Conservation (phyloP, 2,888 invertebrate species). For the Mylabris sibirica region DNA sequence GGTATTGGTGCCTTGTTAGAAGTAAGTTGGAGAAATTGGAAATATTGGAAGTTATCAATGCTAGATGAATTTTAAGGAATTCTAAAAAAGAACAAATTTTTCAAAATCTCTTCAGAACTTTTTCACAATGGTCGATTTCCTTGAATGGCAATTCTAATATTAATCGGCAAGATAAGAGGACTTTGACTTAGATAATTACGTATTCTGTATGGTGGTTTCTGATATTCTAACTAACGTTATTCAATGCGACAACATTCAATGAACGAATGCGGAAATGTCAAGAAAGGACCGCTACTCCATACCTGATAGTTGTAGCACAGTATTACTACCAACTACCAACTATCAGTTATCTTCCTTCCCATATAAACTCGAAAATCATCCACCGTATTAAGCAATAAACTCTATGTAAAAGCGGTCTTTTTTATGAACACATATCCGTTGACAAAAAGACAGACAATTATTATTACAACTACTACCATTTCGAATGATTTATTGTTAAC, state of each 20-base stretch:
- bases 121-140: not conserved
- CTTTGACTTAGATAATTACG: conserved; percentile 41
- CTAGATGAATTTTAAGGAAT: too few relatives aligned
- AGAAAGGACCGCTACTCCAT: conserved; percentile 41
- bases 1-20: too few relatives aligned
- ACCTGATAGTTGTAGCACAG: conserved; percentile 33
- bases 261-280: conserved; percentile 45
- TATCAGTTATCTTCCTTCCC: conserved; percentile 34
- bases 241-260: conserved; percentile 41
- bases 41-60: too few relatives aligned
- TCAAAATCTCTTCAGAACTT: not conserved
- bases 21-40: too few relatives aligned
- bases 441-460: not conserved
- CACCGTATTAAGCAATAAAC: not conserved
- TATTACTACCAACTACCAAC: conserved; percentile 26
- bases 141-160: not conserved
- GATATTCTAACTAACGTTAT: conserved; percentile 44
- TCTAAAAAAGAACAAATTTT: too few relatives aligned
- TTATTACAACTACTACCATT: too few relatives aligned
- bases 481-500: not conserved
- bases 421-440: not conserved
- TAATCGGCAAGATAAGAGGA: conserved; percentile 21
- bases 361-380: conserved; percentile 5
- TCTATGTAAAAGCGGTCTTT: not conserved
- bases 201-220: conserved; percentile 41